Conservation (phyloP, 2,797 vertebrate genomes). For the Hypotaenidia philippensis region DNA sequence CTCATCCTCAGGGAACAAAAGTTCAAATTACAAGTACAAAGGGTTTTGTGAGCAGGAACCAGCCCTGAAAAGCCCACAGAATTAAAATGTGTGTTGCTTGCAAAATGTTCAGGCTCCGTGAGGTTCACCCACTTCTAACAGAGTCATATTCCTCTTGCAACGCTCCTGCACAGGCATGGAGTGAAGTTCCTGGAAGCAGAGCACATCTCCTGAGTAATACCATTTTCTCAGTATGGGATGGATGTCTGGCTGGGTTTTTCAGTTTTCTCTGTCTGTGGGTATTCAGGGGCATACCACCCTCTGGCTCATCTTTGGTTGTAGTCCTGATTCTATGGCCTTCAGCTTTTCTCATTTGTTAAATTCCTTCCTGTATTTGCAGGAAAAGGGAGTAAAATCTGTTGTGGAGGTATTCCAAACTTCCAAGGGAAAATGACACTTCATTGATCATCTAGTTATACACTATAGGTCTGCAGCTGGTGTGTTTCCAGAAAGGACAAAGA, state of each 20-base stretch:
- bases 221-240: not conserved
- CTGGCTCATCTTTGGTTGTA: not conserved
- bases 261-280: not conserved
- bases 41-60: slow-evolving; percentile 7
- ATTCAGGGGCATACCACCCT: not conserved
- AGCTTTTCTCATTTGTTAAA: not conserved
- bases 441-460: not conserved
- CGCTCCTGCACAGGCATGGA: not conserved
- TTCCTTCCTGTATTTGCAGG: not conserved
- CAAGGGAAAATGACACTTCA: not conserved
- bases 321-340: not conserved
- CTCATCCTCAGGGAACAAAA: slow-evolving; percentile 36
- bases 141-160: not conserved
- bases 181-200: not conserved
- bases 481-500: not conserved
- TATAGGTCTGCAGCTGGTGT: not conserved
- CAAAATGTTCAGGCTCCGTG: not conserved
- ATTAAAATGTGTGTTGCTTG: not conserved
- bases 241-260: not conserved
- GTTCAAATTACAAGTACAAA: slow-evolving; percentile 7
- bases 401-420: not conserved
- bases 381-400: not conserved
- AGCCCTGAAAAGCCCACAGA: not conserved
- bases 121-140: not conserved
- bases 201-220: not conserved